Conservation (phyloP, 2,888 invertebrate species). For the Danaus chrysippus region DNA sequence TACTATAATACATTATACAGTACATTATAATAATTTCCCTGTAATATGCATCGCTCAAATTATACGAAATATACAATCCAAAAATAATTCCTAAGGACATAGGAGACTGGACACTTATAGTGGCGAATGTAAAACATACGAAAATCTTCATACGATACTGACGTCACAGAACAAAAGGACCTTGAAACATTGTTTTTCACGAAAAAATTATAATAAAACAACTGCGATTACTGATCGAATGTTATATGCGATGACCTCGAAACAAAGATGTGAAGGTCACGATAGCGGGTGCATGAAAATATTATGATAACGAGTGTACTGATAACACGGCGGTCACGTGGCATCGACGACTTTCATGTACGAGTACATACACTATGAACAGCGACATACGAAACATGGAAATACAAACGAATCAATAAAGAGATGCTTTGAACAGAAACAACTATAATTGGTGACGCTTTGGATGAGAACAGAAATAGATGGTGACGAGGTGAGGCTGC, state of each 20-base stretch:
- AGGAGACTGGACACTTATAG: too few relatives aligned
- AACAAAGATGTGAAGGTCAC: constrained; percentile 44
- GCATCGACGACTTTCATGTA: not conserved
- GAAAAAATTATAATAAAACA: too few relatives aligned
- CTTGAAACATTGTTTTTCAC: too few relatives aligned
- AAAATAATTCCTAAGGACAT: too few relatives aligned
- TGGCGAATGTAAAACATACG: too few relatives aligned
- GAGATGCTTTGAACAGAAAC: constrained; percentile 19
- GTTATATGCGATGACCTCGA: constrained; percentile 37
- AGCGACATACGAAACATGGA: not conserved
- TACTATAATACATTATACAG: too few relatives aligned
- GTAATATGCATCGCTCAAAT: too few relatives aligned
- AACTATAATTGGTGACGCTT: constrained; percentile 30
- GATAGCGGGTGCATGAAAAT: constrained; percentile 36
- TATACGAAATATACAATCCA: too few relatives aligned
- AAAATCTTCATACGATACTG: too few relatives aligned
- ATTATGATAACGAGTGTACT: constrained; percentile 34
- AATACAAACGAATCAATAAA: too few relatives aligned
- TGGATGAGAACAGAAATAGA: constrained; percentile 40
- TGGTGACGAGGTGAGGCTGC: constrained; percentile 24
- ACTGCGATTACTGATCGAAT: not conserved
- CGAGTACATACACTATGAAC: not conserved
- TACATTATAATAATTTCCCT: too few relatives aligned
- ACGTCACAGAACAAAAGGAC: too few relatives aligned
- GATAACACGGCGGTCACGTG: constrained; percentile 12